These are phyloP conservation scores for Branchellion lobata DNA, from an alignment of 2,888 invertebrate genomes.

Conservation along the genomic window DNA sequence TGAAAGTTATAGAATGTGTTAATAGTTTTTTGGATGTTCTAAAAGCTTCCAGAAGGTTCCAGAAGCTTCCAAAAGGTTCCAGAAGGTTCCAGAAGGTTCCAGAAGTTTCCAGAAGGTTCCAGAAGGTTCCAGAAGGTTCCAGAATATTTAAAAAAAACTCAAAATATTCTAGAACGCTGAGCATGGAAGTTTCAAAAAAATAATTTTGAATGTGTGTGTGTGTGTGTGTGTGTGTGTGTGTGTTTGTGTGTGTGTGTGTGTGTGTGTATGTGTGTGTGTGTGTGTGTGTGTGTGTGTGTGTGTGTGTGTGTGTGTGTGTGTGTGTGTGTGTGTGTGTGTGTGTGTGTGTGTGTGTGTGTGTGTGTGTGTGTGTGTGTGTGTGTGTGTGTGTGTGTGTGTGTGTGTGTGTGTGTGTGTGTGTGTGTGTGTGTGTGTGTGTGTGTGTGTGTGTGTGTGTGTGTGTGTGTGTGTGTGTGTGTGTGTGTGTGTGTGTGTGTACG, in stretches of 20 bases:
- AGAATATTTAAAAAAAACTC: too few species aligned
- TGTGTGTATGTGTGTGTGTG: conserved; percentile 36
- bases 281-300: conserved; percentile 27
- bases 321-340: conserved; percentile 25
- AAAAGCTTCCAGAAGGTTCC: too few species aligned
- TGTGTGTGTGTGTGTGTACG: conserved; percentile 10
- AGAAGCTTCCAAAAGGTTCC: too few species aligned
- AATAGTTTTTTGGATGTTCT: too few species aligned
- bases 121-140: too few species aligned
- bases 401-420: conserved; percentile 35
- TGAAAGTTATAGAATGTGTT: too few species aligned
- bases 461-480: conserved; percentile 38
- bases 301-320: conserved; percentile 27
- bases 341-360: conserved; percentile 31
- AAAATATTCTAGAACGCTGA: too few species aligned
- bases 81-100: too few species aligned
- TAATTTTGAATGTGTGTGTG: conserved; percentile 29
- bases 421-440: conserved; percentile 34
- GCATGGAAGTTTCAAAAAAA: neutral
- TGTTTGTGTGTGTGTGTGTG: conserved; percentile 40
- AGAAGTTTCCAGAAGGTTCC: too few species aligned
- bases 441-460: conserved; percentile 40
- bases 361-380: conserved; percentile 31
- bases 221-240: conserved; percentile 38
- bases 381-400: conserved; percentile 38